Evolutionary conservation across 1,140 invertebrate species (phyloP), one percentile per base, ranked within the genome.

Genomic region (Drosophila sechellia): DNA sequence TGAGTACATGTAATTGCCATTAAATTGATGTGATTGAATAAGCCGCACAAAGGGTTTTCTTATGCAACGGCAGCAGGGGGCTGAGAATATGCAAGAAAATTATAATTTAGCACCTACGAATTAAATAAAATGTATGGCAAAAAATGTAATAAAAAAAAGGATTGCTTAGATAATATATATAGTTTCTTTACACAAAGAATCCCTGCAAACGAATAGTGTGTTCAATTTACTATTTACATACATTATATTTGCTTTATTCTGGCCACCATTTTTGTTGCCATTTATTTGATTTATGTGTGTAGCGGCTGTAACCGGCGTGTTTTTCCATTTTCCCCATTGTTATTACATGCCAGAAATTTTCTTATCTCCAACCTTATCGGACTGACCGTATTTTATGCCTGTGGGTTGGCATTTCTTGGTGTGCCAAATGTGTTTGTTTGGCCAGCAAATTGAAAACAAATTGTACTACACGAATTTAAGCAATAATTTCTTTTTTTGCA

Each of bases 271-370:
- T 72, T 46, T 49, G 1, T 61, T 71, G 76, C 64, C 69, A 61
- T 79, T 84, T 79, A 68, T 77, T 85, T 84, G 81, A 84, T 84
- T 84, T 84, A 79, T 83, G 80, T 54, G 48, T 48, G 63, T 64
- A 60, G 48, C 55, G 80, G 59, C 61, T 77, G 77, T 52, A 37
- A 27, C 43, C 17, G 37, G 31, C 20, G 20, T 42, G 42, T 22
- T 78, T 40, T 12, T 65, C n/a, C 37, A n/a, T 59, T 65, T 56
- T 69, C 37, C 15, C 20, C 35, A 49, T 72, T 63, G 53, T 64
- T 55, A 54, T 39, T 22, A 22, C 20, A 57, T 58, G 48, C 54
- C 35, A 68, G 37, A 76, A 76, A 70, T 86, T 73, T 77, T 11
- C 50, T 65, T 84, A 86, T 84, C 77, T 31, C 1, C 13, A 43